A percentile compares a stretch with the other conserved stretches of the same genome.
Evolutionary conservation across 2,888 invertebrate species (phyloP).

Genomic region (Halocaridina rubra): DNA sequence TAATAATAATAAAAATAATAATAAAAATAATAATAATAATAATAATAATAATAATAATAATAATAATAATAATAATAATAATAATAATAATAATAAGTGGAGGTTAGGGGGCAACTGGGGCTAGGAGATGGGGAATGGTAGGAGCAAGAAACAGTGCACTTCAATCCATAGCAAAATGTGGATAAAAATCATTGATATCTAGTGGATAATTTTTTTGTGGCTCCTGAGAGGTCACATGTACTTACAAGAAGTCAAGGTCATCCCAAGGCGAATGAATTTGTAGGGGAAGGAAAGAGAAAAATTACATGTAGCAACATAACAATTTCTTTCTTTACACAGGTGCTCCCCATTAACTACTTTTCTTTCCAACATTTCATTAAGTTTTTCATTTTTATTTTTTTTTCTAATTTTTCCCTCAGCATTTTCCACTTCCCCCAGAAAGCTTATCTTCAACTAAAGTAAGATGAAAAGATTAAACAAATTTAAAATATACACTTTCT

Average conservation of each 20-base stretch:
- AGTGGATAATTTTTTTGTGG: conserved; percentile 49
- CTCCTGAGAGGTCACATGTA: conserved; percentile 57
- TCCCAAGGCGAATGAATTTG: conserved; percentile 60
- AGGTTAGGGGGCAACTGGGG: conserved; percentile 24
- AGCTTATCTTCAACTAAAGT: too few species aligned
- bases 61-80: not conserved
- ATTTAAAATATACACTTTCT: too few species aligned
- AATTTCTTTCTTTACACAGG: too few species aligned
- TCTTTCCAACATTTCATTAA: not conserved
- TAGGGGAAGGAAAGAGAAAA: conserved; percentile 59
- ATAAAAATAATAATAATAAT: not conserved
- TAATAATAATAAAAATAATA: not conserved
- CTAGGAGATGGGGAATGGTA: not conserved
- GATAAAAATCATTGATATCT: conserved; percentile 34
- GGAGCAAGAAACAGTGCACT: conserved; percentile 49
- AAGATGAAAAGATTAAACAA: too few species aligned
- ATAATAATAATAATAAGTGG: not conserved
- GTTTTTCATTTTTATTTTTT: not conserved
- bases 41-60: conserved; percentile 4
- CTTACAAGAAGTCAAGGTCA: conserved; percentile 60
- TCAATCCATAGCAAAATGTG: conserved; percentile 53
- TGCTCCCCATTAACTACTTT: too few species aligned
- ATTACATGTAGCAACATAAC: conserved; percentile 55
- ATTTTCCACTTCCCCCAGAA: too few species aligned
- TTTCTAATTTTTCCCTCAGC: conserved; percentile 24